Evolutionary conservation across 1,140 invertebrate species (phyloP).

Genomic region (Parasteatoda tepidariorum): DNA sequence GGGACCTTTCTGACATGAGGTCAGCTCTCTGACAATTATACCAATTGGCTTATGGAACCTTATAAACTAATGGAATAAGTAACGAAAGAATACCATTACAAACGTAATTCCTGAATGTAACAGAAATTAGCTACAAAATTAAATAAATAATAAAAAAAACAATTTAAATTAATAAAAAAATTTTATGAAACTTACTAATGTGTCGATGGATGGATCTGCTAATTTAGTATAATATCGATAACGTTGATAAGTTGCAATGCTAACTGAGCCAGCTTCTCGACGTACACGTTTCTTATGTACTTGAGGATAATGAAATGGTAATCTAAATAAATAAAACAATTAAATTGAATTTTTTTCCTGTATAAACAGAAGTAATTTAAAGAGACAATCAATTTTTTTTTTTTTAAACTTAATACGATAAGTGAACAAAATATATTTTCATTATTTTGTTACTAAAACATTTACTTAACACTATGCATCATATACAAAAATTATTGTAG

Average conservation of each 20-base stretch:
- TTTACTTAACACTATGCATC: neutral
- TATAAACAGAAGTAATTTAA: neutral
- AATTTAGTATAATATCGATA: constrained; percentile 56
- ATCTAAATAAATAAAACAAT: constrained; percentile 22
- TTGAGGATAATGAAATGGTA: constrained; percentile 62
- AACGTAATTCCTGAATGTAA: no score
- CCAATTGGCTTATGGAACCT: no score
- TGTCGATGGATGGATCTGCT: constrained; percentile 45
- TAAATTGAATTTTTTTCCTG: neutral
- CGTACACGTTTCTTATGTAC: constrained; percentile 33
- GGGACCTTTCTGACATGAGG: no score
- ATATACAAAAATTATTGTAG: no score
- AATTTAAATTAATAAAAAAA: neutral
- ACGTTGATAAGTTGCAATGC: constrained; percentile 42
- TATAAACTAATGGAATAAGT: no score
- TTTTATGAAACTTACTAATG: constrained; percentile 2
- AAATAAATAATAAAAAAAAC: no score
- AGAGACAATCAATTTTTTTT: neutral
- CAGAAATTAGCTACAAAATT: no score
- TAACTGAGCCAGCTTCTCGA: constrained; percentile 25
- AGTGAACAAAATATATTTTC: no score
- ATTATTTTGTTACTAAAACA: neutral
- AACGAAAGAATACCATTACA: no score
- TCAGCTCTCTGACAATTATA: no score
- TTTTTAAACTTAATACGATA: neutral